Base-by-base conservation (phyloP, 2,113 vertebrate species). In the Neodon shergylaensis region DNA sequence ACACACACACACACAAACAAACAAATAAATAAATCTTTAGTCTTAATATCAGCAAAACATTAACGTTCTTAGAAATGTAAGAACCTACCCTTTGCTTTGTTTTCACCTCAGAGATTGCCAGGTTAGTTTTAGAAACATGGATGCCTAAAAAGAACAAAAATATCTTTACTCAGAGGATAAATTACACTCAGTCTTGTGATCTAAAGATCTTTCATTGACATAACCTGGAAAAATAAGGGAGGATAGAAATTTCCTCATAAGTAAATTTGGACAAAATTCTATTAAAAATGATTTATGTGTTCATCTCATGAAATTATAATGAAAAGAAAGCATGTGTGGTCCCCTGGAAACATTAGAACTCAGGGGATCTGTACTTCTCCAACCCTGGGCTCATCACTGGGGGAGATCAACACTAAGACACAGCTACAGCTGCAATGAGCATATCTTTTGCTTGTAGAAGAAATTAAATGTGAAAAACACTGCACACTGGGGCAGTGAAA, bases 71-170 rank as follows among this genome's bases (percentile, higher is more conserved):
- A 58, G 47, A 42, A 73, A 94, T 89, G 74, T 54, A 96, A 92
- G 54, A 58, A 58, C 54, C 5, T 58, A 58, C 54, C 5, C 5
- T 58, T 58, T 54, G 54, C 10, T 94, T 88, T 88, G 21, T 91
- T 24, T 91, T 19, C 5, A 74, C 17, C 31, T 92, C 61, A 52
- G 7, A 90, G 88, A 0, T 0, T 94, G 28, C 52, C 73, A 63
- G 13, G 11, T 44, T 93, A 78, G 12, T 89, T 90, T 96, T 39
- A 95, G 21, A 95, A 93, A 44, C 28, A 26, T 33, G 33, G 65
- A 79, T 90, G 83, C 96, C 61, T 96, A 47, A 93, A 94, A 83
- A 72, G 31, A 87, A 13, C 86, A 42, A 84, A 39, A 91, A 61
- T 6, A 90, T 42, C 17, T 93, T 83, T 85, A 94, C 24, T 7